Evolutionary conservation across 1,140 invertebrate genomes (phyloP), one percentile per base, ranked within the genome.

Genomic region (Heliconius nattereri): DNA sequence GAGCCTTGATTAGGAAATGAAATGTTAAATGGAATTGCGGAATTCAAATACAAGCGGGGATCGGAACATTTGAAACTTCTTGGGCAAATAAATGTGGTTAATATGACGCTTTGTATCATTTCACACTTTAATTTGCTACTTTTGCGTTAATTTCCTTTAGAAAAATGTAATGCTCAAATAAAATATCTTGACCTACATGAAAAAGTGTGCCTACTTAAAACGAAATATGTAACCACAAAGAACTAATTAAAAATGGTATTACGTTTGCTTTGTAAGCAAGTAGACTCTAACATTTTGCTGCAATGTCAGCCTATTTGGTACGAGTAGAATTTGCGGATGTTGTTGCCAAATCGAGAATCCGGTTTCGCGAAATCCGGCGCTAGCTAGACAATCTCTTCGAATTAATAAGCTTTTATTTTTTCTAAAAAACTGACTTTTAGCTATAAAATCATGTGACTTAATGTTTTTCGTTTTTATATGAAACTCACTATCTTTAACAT

Each of bases 291-390:
- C 57, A 76, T 23, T 76, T 54, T 70, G 19, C 73, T 35, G 75
- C 75, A 76, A 66, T 76, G 79, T 73, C 54, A 77, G 70, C 75
- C 71, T 77, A 73, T 80, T 75, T 77, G 49, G 52, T 77, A 54
- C 75, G 71, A 80, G 71, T 80, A 73, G 37, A 75, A 74, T 74
- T 80, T 74, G 71, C 75, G 79, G 75, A 77, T 77, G 79, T 80
- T 80, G 79, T 80, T 80, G 79, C 79, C 79, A 80, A 80, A 80
- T 71, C 75, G 79, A 73, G 75, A 80, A 80, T 76, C 78, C 74
- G 78, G 78, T 66, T 73, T 80, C 71, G 71, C 45, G 45, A 54
- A 76, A 79, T 75, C 40, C 49, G 74, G 52, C 71, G 72, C 78
- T 60, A 66, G 66, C 60, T 52, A 54, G 74, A 74, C 75, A 72